phyloP scores from a whole-genome alignment of 1,140 invertebrate species.

The Carcinoscorpius rotundicauda region DNA sequence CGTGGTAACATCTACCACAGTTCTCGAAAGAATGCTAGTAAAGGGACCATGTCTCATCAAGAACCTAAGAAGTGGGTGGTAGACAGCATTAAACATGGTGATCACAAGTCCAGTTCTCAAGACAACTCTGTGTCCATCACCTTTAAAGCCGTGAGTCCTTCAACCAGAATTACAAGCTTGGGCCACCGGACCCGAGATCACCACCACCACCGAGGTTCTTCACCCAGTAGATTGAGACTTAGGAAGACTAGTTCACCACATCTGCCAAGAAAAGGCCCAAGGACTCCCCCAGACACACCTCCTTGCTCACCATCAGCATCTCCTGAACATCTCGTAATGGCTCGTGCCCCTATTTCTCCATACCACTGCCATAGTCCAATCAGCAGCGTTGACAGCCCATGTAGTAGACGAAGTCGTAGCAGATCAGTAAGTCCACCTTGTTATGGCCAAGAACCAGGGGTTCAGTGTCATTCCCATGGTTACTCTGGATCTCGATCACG shows the following conservation, averaged over 20 bases:
- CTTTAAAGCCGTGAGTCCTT: conserved; percentile 11
- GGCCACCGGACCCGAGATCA: too few relatives aligned
- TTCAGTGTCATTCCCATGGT: too few relatives aligned
- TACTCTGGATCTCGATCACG: conserved; percentile 8
- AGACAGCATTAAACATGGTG: conserved; percentile 6
- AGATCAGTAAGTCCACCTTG: conserved; percentile 8
- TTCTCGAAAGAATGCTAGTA: not conserved
- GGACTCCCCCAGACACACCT: conserved; percentile 27
- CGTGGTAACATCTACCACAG: too few relatives aligned
- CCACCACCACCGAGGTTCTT: too few relatives aligned
- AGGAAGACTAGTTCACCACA: conserved; percentile 2
- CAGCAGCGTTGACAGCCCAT: conserved; percentile 18
- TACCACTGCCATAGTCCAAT: conserved; percentile 19
- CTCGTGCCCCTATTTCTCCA: conserved; percentile 11
- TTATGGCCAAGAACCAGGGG: too few relatives aligned
- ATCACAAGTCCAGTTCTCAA: conserved; percentile 1
- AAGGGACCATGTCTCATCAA: too few relatives aligned
- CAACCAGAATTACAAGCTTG: not conserved
- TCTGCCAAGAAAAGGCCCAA: conserved; percentile 18
- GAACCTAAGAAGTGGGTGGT: too few relatives aligned
- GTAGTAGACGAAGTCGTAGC: conserved; percentile 13
- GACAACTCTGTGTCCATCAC: conserved; percentile 12
- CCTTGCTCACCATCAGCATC: conserved; percentile 25
- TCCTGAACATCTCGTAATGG: conserved; percentile 20
- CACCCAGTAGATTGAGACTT: conserved; percentile 6